Conservation (phyloP, 2,113 vertebrate genomes). For the cattle (Bos taurus) region ARS-UCD2.0 NC_037333.1:62975001-62975500, state of each 20-base stretch:
- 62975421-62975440: background rate
- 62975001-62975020: background rate
- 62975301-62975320: background rate
- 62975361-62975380: background rate
- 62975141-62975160: background rate
- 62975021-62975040: background rate
- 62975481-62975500: background rate
- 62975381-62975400: background rate
- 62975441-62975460: background rate
- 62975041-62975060: background rate
- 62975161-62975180: background rate
- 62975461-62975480: background rate
- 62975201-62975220: background rate
- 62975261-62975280: background rate
- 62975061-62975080: background rate
- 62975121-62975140: background rate
- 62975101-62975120: background rate
- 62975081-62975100: background rate
- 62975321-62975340: background rate
- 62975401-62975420: background rate
- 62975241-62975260: background rate
- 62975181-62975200: background rate
- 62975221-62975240: background rate
- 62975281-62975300: background rate
- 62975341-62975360: background rate